phyloP scores from a whole-genome alignment of 2,113 vertebrate genomes.

The Pluvialis apricaria region DNA sequence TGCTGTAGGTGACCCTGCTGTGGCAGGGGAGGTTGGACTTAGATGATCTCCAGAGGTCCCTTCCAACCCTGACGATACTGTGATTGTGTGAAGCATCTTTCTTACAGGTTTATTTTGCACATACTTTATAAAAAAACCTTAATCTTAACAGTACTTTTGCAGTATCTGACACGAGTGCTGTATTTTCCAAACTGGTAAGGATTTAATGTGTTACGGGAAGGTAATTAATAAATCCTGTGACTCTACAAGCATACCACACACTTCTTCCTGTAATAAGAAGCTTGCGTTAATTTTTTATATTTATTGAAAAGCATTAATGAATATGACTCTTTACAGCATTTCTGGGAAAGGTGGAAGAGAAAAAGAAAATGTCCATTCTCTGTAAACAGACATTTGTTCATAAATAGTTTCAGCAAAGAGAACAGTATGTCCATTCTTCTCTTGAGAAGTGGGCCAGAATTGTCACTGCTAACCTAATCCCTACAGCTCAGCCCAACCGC shows the following conservation, averaged over 20 bases:
- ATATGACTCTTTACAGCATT: background rate
- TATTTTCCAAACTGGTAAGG: background rate
- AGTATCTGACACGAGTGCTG: background rate
- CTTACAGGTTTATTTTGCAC: background rate
- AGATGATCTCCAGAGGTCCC: too few species aligned
- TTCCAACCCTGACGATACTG: too few species aligned
- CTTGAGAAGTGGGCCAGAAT: background rate
- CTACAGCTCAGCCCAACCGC: background rate
- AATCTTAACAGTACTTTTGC: background rate
- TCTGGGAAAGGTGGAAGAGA: background rate
- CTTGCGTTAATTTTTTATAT: background rate
- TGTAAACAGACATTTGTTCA: background rate
- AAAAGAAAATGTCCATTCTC: background rate
- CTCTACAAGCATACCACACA: background rate
- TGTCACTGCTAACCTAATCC: background rate
- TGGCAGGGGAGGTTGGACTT: too few species aligned
- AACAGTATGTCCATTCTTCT: background rate
- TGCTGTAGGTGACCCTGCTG: too few species aligned
- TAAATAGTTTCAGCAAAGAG: background rate
- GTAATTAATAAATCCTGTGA: background rate
- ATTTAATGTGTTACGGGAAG: background rate
- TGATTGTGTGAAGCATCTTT: background rate
- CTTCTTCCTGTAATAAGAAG: background rate
- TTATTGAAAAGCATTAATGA: background rate
- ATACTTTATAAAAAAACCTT: accelerated